Percentiles rank a stretch among this genome's conserved stretches.
Conservation (phyloP, 2,113 vertebrate genomes). For the Pteruthius melanotis region DNA sequence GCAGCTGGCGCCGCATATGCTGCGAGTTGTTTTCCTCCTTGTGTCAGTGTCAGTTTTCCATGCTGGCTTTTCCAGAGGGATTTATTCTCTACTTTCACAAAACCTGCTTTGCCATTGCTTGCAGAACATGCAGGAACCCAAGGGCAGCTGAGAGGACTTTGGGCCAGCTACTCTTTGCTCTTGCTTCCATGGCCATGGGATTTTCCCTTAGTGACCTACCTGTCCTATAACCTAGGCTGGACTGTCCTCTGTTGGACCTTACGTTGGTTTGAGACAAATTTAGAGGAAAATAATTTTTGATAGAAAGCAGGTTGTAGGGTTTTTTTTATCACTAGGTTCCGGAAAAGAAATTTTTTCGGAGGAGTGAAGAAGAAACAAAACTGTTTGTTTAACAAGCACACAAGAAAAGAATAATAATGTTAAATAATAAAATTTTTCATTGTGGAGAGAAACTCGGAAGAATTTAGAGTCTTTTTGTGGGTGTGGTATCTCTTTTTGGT, state of each 20-base stretch:
- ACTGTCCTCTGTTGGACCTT: neutral
- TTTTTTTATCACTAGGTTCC: too few species aligned
- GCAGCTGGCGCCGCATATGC: neutral
- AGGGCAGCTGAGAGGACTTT: neutral
- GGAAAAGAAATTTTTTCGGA: too few species aligned
- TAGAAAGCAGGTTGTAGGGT: too few species aligned
- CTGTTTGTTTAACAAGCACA: too few species aligned
- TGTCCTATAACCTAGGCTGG: neutral
- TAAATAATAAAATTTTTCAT: too few species aligned
- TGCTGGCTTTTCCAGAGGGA: neutral
- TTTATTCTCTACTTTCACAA: neutral
- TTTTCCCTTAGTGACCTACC: neutral
- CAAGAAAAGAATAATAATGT: too few species aligned
- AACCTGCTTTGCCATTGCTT: neutral
- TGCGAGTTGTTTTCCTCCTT: neutral
- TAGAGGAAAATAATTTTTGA: too few species aligned
- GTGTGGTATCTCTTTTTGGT: too few species aligned
- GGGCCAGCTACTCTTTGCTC: neutral
- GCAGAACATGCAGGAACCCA: fast-evolving
- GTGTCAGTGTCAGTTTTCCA: conserved; percentile 2
- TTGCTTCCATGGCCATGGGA: neutral
- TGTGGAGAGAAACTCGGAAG: too few species aligned
- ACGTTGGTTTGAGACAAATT: too few species aligned
- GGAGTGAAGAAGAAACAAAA: too few species aligned
- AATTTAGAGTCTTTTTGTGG: too few species aligned